Evolutionary conservation across 1,140 invertebrate species (phyloP), one percentile per base, ranked within the genome.

Genomic region (Drosophila mauritiana): DNA sequence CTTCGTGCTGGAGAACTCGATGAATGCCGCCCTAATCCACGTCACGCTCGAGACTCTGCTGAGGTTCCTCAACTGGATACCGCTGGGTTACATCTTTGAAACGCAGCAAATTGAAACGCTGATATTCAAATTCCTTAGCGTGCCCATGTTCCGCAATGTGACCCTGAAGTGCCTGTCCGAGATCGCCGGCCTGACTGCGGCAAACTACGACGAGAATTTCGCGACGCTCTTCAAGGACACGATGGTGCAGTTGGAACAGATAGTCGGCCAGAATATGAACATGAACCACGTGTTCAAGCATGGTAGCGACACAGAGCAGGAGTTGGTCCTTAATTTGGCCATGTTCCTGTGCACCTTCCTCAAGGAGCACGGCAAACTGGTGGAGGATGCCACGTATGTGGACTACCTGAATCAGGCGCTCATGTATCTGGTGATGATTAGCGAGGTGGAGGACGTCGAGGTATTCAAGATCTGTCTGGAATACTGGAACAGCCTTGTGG

Each of bases 381-480:
- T 98, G 49, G 98, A 98, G 92, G 96, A 96, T 78, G 95, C 96
- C 77, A 94, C 95, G 55, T 93, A 96, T 40, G 95, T 95, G 51
- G 95, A 96, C 7, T 94, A 95, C 45, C 91, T 98, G 40, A 94
- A 96, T 68, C 96, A 96, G 94, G 97, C 97, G 3, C 93, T 99
- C 31, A 95, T 97, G 76, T 99, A 99, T 92, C 94, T 99, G 67
- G 96, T 99, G 15, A 93, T 99, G 62, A 99, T 99, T 85, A 99
- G 98, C 17, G 98, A 99, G 94, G 98, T 99, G 3, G 99, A 99
- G 73, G 99, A 99, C 91, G 97, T 99, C 0, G 99, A 99, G 94
- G 99, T 99, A 61, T 99, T 99, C 92, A 99, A 99, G 94, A 99
- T 99, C 72, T 99, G 99, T 92, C 93, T 99, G 20, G 99, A 99